Evolutionary conservation across 2,888 invertebrate genomes (phyloP).

Genomic region (Acronicta alni): DNA sequence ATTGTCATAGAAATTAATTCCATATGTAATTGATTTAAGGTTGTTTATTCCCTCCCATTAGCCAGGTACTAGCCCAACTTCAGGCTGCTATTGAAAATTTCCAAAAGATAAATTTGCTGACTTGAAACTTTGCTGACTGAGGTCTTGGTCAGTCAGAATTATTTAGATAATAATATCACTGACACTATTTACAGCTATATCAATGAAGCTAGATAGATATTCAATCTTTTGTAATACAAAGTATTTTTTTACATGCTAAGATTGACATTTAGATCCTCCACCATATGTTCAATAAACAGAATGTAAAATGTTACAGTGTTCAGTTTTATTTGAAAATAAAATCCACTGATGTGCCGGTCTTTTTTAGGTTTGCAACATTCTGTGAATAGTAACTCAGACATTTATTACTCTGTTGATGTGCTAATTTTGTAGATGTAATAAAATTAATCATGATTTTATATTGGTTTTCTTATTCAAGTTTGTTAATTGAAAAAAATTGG

Average conservation of each 20-base stretch:
- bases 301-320: constrained; percentile 24
- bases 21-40: too few species aligned
- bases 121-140: too few species aligned
- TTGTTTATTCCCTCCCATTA: too few species aligned
- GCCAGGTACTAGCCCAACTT: too few species aligned
- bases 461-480: neutral
- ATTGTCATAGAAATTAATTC: too few species aligned
- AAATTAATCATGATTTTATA: constrained; percentile 5
- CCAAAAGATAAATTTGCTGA: too few species aligned
- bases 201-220: neutral
- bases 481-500: neutral
- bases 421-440: constrained; percentile 18
- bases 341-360: constrained; percentile 6
- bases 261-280: constrained; percentile 19
- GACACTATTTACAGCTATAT: too few species aligned
- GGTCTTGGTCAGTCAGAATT: too few species aligned
- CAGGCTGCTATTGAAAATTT: too few species aligned
- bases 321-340: constrained; percentile 43
- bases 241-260: neutral
- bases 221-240: neutral
- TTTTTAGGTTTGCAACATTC: constrained; percentile 22
- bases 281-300: constrained; percentile 34
- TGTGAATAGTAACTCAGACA: constrained; percentile 20
- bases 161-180: too few species aligned
- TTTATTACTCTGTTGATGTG: constrained; percentile 27